Evolutionary conservation across 1,140 invertebrate species (phyloP).

Genomic region (Zaprionus africanus): DNA sequence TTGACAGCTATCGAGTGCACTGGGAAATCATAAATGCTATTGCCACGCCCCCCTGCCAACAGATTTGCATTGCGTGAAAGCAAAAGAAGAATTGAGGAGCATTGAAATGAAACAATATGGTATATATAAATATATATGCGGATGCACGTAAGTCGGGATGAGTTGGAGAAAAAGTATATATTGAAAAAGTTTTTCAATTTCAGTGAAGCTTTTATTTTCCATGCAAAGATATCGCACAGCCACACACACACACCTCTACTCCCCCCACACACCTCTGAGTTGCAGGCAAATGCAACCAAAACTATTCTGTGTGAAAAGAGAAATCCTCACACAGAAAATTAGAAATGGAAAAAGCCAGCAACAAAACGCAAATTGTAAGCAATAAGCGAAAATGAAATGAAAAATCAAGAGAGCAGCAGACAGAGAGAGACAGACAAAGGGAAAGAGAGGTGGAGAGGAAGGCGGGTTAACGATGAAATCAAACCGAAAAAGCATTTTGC

Average conservation of each 20-base stretch:
- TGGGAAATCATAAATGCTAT: constrained; percentile 54
- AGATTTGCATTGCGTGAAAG: constrained; percentile 7
- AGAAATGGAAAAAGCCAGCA: constrained; percentile 68
- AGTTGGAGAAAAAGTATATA: constrained; percentile 66
- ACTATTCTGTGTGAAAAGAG: constrained; percentile 65
- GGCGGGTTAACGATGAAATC: constrained; percentile 56
- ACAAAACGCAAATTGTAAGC: constrained; percentile 76
- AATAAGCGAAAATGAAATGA: constrained; percentile 83
- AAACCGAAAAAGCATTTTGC: constrained; percentile 72
- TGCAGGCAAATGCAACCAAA: constrained; percentile 57
- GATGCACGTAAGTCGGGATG: constrained; percentile 17
- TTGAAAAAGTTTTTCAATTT: constrained; percentile 82
- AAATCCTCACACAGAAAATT: constrained; percentile 65
- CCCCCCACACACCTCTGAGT: constrained; percentile 23
- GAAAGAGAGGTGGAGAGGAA: not conserved
- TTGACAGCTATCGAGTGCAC: constrained; percentile 34
- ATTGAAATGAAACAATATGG: constrained; percentile 73
- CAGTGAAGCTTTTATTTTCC: constrained; percentile 76
- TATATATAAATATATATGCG: constrained; percentile 45
- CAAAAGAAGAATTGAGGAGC: constrained; percentile 27
- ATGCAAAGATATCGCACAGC: constrained; percentile 70
- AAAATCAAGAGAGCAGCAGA: constrained; percentile 72
- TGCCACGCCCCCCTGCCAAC: constrained; percentile 8
- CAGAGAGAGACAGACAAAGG: not conserved
- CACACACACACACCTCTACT: constrained; percentile 22